These are phyloP conservation scores for Connochaetes taurinus DNA, from an alignment of 2,113 vertebrate genomes.

Conservation along the genomic window DNA sequence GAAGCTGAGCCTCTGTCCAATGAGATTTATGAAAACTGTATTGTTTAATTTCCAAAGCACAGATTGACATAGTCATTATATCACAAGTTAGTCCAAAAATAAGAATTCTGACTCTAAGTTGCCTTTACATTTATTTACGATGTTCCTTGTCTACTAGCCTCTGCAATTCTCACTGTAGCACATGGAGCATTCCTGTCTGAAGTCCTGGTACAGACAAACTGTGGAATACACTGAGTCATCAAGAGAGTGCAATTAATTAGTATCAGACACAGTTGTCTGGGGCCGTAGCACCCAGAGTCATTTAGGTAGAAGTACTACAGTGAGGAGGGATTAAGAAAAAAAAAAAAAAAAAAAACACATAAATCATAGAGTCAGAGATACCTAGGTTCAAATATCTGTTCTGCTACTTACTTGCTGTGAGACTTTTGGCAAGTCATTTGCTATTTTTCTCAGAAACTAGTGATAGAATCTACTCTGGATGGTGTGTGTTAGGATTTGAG, in stretches of 20 bases:
- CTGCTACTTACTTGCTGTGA: background rate
- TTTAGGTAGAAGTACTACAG: background rate
- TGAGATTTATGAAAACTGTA: background rate
- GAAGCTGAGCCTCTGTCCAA: background rate
- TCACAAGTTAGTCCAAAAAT: background rate
- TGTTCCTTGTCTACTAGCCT: background rate
- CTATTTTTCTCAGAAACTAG: background rate
- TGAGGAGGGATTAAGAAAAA: background rate
- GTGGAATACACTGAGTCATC: background rate
- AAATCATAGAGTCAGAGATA: background rate
- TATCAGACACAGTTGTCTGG: background rate
- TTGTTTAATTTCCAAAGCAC: background rate
- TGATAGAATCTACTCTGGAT: background rate
- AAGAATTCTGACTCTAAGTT: background rate
- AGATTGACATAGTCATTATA: background rate
- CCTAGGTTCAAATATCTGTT: background rate
- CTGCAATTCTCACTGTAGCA: background rate
- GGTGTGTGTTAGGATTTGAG: background rate
- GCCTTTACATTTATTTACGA: background rate
- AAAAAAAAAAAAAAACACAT: background rate
- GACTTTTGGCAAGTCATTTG: background rate
- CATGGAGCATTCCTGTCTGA: background rate
- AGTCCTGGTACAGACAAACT: background rate
- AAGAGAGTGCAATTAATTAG: background rate
- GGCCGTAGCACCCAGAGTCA: background rate